phyloP scores from a whole-genome alignment of 2,888 invertebrate genomes.

The Metopia argyrocephala region DNA sequence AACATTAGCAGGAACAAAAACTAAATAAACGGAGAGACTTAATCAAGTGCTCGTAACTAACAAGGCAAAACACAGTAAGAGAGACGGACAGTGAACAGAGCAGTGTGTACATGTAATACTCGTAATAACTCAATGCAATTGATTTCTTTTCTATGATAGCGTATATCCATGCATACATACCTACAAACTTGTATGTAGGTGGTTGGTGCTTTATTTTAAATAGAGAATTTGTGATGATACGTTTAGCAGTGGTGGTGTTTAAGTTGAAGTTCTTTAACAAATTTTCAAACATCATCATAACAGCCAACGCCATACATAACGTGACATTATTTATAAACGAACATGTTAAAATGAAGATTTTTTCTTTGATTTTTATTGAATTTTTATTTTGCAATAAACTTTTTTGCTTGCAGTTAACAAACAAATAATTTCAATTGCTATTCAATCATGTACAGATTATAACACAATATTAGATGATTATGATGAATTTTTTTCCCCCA shows the following conservation, averaged over 20 bases:
- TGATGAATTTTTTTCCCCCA: neutral
- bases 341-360: slow-evolving; percentile 25
- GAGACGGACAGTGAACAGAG: too few species aligned
- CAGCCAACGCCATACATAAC: too few species aligned
- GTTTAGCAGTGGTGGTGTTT: neutral
- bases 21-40: too few species aligned
- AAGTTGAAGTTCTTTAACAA: neutral
- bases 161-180: neutral
- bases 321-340: too few species aligned
- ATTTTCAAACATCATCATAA: neutral
- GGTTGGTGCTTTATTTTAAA: too few species aligned
- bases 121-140: too few species aligned
- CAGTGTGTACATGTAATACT: too few species aligned
- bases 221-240: too few species aligned
- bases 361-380: neutral
- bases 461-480: slow-evolving; percentile 35
- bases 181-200: neutral
- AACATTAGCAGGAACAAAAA: too few species aligned
- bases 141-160: too few species aligned
- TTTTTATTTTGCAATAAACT: slow-evolving; percentile 9
- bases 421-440: slow-evolving; percentile 46
- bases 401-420: slow-evolving; percentile 13
- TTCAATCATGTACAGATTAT: slow-evolving; percentile 50
- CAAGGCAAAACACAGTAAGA: too few species aligned
- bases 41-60: too few species aligned